Base-by-base conservation (phyloP, 2,888 invertebrate species). In the Hipparchia semele region DNA sequence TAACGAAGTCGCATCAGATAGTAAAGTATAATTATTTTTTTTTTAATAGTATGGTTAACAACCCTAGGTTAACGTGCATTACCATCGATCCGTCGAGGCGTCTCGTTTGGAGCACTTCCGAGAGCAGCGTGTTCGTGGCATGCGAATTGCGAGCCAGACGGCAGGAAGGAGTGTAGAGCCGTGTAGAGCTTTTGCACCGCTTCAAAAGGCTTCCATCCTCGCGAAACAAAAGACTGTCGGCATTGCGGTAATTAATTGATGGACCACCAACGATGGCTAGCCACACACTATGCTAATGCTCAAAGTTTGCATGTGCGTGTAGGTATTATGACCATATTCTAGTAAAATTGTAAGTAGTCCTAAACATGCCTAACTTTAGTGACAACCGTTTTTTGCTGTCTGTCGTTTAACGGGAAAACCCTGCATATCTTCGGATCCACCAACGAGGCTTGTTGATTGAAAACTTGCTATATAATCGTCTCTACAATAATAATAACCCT, bases 191-290 rank as follows among this genome's bases (percentile, higher is more conserved):
- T 59, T 60, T 23, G 23, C 23, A 60, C 64, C 51, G 23, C 23
- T 45, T 54, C 67, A 56, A 56, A 39, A 45, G 56, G 67, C 67
- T 67, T 67, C 39, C 67, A 56, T 67, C 56, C 67, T 33, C 51
- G 13, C 33, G 9, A 9, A 67, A 67, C 67, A 67, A 67, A 67
- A 54, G 67, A 67, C 45, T 67, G 54, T 13, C 67, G 67, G 45
- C 51, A 53, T 53, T 45, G n/a, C 46, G 46, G 46, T 51, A 45
- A 5, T 49, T 49, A 56, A 67, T 67, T 56, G 56, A 67, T 45
- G 67, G 67, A 67, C 67, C 67, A 39, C 39, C 39, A 39, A 39
- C 39, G 39, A 39, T 39, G 39, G 5, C 39, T 1, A 39, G 5
- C 39, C 39, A 67, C 67, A 67, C 67, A 56, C 51, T 51, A 10